These are phyloP conservation scores for Hyla sarda DNA, from an alignment of 2,113 vertebrate species.

Conservation along the genomic window DNA sequence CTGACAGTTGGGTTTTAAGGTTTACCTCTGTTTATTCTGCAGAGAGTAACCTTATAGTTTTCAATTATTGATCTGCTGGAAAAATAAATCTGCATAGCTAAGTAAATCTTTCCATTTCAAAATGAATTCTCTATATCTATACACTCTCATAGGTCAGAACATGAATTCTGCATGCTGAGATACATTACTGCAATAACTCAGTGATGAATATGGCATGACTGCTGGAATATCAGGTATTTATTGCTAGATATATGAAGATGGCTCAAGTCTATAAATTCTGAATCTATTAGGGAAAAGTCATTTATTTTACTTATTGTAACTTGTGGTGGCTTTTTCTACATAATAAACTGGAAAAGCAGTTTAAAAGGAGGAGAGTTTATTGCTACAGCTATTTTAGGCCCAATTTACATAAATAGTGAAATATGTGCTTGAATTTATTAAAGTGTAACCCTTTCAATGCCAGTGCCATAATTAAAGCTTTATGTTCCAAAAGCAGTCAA, in stretches of 20 bases:
- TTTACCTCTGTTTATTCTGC: constrained; percentile 32
- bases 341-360: neutral
- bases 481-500: neutral
- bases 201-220: constrained; percentile 37
- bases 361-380: neutral
- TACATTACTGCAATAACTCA: constrained; percentile 46
- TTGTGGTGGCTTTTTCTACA: neutral
- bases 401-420: neutral
- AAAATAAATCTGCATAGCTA: constrained; percentile 17
- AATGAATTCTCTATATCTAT: constrained; percentile 40
- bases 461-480: neutral
- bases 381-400: neutral
- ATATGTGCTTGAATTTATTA: neutral
- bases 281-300: constrained; percentile 35
- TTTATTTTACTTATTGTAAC: constrained; percentile 24
- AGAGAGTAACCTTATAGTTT: constrained; percentile 21
- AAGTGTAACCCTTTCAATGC: neutral
- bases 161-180: constrained; percentile 45
- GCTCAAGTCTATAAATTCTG: constrained; percentile 36
- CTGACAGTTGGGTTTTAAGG: too few species aligned
- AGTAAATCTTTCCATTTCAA: constrained; percentile 48
- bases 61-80: constrained; percentile 19
- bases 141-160: constrained; percentile 23
- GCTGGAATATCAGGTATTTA: constrained; percentile 33
- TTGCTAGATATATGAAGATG: constrained; percentile 42